Evolutionary conservation across 2,888 invertebrate genomes (phyloP), one percentile per base, ranked within the genome.

Genomic region (Synergus umbraculus): DNA sequence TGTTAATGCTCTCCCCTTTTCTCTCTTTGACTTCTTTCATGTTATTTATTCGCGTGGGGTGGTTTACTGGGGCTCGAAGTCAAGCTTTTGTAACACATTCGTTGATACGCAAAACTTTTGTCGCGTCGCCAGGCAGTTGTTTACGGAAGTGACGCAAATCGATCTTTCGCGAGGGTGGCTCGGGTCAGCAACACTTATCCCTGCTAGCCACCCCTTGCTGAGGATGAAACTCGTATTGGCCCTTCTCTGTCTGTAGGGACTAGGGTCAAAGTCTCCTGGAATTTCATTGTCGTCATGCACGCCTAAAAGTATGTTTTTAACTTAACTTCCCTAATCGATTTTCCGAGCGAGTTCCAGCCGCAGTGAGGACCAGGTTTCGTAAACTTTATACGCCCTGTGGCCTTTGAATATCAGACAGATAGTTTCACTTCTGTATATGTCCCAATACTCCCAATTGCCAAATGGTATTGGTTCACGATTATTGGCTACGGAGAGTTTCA

Each of bases 71-170:
- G 4, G 18, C n/a, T 18, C 58, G 18, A 9, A n/a, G 49, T 5
- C 54, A n/a, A 54, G 54, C 54, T 54, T 54, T 54, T 54, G n/a
- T n/a, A 66, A 15, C 41, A 66, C 10, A 41, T 29, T 18, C 66
- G 41, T 41, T 41, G 7, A 37, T 65, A 66, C 43, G 43, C 12
- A 43, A 46, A 69, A 69, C 22, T 69, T 69, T 69, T 46, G 46
- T 67, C 67, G 15, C 49, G 49, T 49, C 49, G 46, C 69, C 29
- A 49, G 73, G 81, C 63, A 78, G 84, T 86, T 87, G 86, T 88
- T 87, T 88, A 86, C 85, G 86, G 86, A 87, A 87, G 85, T 86
- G 83, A 87, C 84, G 85, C 82, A 84, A 83, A 86, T 87, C 82
- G 85, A 87, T 86, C 86, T 85, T 83, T 81, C 82, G 78, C 81